phyloP scores from a whole-genome alignment of 2,888 invertebrate genomes.

The Phrixothrix hirtus region DNA sequence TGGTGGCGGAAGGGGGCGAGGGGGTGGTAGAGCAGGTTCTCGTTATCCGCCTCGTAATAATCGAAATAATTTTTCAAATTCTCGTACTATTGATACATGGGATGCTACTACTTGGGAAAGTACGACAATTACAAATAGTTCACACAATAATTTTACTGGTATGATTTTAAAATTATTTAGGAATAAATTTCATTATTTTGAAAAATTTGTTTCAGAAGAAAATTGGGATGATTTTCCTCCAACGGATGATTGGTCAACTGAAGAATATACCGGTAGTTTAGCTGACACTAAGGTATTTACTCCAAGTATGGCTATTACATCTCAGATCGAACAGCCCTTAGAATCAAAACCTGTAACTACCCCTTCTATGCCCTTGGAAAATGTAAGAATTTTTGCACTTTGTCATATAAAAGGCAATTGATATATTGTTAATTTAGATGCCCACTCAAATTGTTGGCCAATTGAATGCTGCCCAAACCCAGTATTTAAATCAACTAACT shows the following conservation, averaged over 20 bases:
- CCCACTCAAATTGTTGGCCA: constrained; percentile 56
- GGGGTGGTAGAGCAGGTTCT: constrained; percentile 51
- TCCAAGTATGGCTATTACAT: constrained; percentile 61
- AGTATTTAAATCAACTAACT: constrained; percentile 63
- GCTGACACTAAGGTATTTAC: constrained; percentile 94
- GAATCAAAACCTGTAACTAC: constrained; percentile 10
- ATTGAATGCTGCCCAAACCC: constrained; percentile 63
- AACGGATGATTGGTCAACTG: constrained; percentile 67
- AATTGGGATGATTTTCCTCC: constrained; percentile 72
- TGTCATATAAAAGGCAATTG: background rate
- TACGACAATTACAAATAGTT: constrained; percentile 41
- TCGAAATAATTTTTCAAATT: constrained; percentile 40
- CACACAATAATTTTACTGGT: constrained; percentile 20
- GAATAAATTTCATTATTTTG: constrained; percentile 1
- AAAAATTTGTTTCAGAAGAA: no score
- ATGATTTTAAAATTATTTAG: background rate
- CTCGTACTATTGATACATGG: constrained; percentile 60
- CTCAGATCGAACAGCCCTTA: constrained; percentile 17
- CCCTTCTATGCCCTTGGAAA: constrained; percentile 17
- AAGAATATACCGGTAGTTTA: constrained; percentile 93
- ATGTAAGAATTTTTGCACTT: constrained; percentile 9
- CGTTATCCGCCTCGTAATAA: constrained; percentile 56
- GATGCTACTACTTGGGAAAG: constrained; percentile 55
- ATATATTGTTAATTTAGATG: constrained; percentile 30
- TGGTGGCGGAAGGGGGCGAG: constrained; percentile 60